phyloP scores from a whole-genome alignment of 2,888 invertebrate species.

The Tipula confusa region DNA sequence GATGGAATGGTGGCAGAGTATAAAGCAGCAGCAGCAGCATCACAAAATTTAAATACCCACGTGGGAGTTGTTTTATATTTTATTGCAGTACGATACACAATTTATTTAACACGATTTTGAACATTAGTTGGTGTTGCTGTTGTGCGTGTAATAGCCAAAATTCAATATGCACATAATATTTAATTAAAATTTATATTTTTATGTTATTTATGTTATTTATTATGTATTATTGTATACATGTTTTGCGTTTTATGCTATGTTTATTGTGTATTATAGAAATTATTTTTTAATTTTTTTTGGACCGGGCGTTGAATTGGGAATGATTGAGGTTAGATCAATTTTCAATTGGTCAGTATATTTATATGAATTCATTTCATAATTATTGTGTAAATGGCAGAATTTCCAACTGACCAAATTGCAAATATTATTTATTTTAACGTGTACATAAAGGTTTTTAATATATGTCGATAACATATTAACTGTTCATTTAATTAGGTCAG shows the following conservation, averaged over 20 bases:
- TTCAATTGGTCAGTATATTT: too few relatives aligned
- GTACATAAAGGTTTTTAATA: too few relatives aligned
- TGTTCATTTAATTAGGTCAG: too few relatives aligned
- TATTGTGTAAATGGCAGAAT: too few relatives aligned
- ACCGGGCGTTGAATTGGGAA: too few relatives aligned
- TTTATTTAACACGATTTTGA: not conserved
- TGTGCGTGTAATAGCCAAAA: not conserved
- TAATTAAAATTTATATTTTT: slow-evolving; percentile 20
- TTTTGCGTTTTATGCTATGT: not conserved
- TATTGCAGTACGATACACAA: not conserved
- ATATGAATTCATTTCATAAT: too few relatives aligned
- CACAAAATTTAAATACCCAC: not conserved
- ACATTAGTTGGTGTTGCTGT: not conserved
- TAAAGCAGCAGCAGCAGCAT: not conserved
- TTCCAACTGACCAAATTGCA: too few relatives aligned
- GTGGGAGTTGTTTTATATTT: not conserved
- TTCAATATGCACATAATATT: slow-evolving; percentile 9
- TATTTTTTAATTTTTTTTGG: not conserved
- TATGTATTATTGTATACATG: not conserved
- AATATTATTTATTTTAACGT: too few relatives aligned
- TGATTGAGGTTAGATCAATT: too few relatives aligned
- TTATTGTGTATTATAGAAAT: not conserved
- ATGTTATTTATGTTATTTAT: not conserved
- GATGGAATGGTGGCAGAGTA: not conserved
- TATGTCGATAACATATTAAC: too few relatives aligned